Conservation (phyloP, 2,888 invertebrate genomes). For the Eupithecia exiguata region DNA sequence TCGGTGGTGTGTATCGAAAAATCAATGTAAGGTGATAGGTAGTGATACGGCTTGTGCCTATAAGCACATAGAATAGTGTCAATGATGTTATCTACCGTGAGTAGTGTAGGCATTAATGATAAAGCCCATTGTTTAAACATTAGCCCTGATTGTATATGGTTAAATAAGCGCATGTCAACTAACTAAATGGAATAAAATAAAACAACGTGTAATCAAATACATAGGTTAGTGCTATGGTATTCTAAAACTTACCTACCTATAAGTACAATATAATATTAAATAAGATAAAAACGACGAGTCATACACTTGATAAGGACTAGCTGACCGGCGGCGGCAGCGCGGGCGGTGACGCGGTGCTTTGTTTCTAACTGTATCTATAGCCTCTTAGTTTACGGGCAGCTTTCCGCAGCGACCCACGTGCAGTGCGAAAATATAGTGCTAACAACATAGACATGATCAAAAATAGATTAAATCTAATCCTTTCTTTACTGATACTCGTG, state of each 20-base stretch:
- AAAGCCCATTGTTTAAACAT: background rate
- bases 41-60: background rate
- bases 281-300: background rate
- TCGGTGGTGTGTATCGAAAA: background rate
- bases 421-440: background rate
- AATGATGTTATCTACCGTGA: background rate
- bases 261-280: background rate
- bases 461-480: background rate
- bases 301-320: background rate
- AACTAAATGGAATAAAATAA: background rate
- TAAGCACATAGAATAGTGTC: background rate
- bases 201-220: background rate
- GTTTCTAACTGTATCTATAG: background rate
- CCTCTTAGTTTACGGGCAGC: background rate
- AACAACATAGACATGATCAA: background rate
- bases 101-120: background rate
- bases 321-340: background rate
- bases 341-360: background rate
- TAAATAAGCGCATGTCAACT: background rate
- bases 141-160: background rate
- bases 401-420: slow-evolving; percentile 1
- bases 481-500: background rate
- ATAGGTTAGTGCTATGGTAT: background rate
- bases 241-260: background rate
- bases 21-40: background rate